Percentiles rank a stretch among this genome's conserved stretches.
phyloP scores from a whole-genome alignment of 2,797 vertebrate genomes.

The Pseudotriccus pelzelni region DNA sequence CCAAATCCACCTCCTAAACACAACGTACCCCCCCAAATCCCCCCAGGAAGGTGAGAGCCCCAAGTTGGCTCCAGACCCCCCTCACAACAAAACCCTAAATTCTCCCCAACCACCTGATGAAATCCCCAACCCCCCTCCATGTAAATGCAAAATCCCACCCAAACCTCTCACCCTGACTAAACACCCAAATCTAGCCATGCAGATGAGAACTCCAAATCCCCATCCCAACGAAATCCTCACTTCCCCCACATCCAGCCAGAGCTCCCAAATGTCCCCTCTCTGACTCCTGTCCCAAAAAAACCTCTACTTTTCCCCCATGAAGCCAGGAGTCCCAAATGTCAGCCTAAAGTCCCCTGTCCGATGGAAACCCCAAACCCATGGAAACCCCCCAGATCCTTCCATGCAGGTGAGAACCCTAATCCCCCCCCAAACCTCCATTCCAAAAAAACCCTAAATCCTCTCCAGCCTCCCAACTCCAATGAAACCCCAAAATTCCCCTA shows the following conservation, averaged over 20 bases:
- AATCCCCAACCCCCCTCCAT: not conserved
- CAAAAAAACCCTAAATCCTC: not conserved
- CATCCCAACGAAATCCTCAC: not conserved
- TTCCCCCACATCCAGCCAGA: not conserved
- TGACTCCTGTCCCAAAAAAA: not conserved
- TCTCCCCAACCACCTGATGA: not conserved
- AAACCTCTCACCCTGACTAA: not conserved
- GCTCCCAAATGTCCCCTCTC: not conserved
- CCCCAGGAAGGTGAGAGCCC: not conserved
- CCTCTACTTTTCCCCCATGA: not conserved
- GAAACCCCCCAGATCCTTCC: not conserved
- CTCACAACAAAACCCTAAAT: rapidly evolving
- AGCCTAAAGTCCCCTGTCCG: not conserved
- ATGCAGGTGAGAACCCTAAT: not conserved
- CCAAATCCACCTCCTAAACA: not conserved
- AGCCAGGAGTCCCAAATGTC: not conserved
- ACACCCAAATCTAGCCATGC: too few species aligned
- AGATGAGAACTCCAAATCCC: not conserved
- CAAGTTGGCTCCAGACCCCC: not conserved
- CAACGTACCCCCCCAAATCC: rapidly evolving
- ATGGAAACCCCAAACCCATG: not conserved
- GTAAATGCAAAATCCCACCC: not conserved
- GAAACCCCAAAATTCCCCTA: rapidly evolving
- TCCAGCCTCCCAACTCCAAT: rapidly evolving
- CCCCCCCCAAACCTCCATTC: too few species aligned